Base-by-base conservation (phyloP, 2,797 vertebrate species). In the Sebastolobus altivelis region DNA sequence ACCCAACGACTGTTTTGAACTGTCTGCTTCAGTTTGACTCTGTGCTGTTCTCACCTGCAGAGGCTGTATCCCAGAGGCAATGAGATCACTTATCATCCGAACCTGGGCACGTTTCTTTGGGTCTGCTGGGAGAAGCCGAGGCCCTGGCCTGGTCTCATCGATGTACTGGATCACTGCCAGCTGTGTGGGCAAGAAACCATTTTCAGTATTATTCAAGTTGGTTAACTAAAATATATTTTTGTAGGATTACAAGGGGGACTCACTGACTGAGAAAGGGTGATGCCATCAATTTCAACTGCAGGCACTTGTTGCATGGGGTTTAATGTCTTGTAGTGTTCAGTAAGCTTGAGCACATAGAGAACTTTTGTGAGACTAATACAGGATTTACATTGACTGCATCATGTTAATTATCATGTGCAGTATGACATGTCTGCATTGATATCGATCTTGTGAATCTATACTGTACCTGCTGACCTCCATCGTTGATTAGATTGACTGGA, bases 301-400 rank as follows among this genome's bases (percentile, higher is more conserved):
- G 99, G 99, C 35, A 99, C 98, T 95, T 99, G 99, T 83, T 95
- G 95, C 98, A 99, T 99, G 60, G 98, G 98, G 92, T 99, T 99
- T 74, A 98, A 38, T 54, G 82, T 52, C 93, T 95, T 96, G 93
- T 96, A 99, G 75, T 97, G 93, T 66, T 96, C 68, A 25, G 96
- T 95, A 54, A 95, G 91, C 99, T 99, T 88, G 76, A 85, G 74
- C 83, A 75, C 29, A 92, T 0, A 70, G 20, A 85, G 37, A 74
- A 37, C 0, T 8, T 52, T 33, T 37, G 31, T 75, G 2, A 75
- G n/a, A 76, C 5, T 22, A 14, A 61, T 6, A 33, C 9, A 63
- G 11, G 25, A 61, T 61, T 66, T 43, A 9, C 20, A 56, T 16
- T 2, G 8, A 68, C 11, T n/a, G 20, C 37, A 4, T 77, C 10